A percentile compares a stretch with the other conserved stretches of the same genome.
Conservation (phyloP, 2,888 invertebrate species). For the Eurois occulta region DNA sequence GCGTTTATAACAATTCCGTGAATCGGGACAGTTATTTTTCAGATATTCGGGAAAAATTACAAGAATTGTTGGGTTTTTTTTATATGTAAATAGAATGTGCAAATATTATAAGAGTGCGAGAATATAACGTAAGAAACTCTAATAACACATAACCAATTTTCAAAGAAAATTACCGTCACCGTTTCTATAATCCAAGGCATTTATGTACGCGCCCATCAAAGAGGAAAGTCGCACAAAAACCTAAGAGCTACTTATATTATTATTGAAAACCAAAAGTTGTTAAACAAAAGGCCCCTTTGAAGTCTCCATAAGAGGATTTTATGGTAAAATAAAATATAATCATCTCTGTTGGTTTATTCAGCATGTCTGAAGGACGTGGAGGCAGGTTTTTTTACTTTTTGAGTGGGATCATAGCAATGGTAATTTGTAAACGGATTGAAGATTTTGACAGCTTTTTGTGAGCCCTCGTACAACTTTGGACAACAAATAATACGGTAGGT, state of each 20-base stretch:
- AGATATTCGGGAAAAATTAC: background rate
- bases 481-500: background rate
- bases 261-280: slow-evolving; percentile 51
- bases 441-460: background rate
- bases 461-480: background rate
- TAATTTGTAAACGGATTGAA: slow-evolving; percentile 6
- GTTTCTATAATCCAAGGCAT: slow-evolving; percentile 11
- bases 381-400: slow-evolving; percentile 30
- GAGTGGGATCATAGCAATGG: background rate
- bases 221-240: slow-evolving; percentile 40
- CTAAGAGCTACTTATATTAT: slow-evolving; percentile 49
- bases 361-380: slow-evolving; percentile 19
- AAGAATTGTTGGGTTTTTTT: background rate
- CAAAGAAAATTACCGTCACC: background rate
- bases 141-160: background rate
- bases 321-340: slow-evolving; percentile 51
- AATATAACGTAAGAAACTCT: background rate
- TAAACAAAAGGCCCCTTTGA: slow-evolving; percentile 55
- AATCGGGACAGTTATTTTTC: background rate
- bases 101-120: background rate
- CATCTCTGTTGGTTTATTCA: slow-evolving; percentile 40
- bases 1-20: slow-evolving; percentile 2
- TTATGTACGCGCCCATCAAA: slow-evolving; percentile 28
- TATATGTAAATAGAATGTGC: background rate
- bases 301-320: slow-evolving; percentile 57